Evolutionary conservation across 2,113 vertebrate genomes (phyloP), one percentile per base, ranked within the genome.

Genomic region (Otus sunia): DNA sequence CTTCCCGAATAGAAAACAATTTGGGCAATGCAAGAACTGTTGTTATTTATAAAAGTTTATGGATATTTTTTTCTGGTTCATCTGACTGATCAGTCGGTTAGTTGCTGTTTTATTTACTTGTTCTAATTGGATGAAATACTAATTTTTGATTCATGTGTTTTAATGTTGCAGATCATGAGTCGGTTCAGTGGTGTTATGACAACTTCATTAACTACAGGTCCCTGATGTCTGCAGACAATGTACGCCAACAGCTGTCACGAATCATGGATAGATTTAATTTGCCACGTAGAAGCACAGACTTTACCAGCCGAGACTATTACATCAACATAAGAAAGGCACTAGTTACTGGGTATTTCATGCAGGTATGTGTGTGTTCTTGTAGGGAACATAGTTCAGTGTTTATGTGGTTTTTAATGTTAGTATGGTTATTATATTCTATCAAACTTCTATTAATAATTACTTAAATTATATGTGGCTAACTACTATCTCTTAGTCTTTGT

Each of bases 141-240:
- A 8, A 58, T 83, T 62, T 97, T 96, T 97, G 95, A 96, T 97
- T 97, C 95, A 97, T 95, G 58, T 87, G 94, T 92, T 97, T 68
- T 85, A 85, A 93, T 79, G 90, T 98, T 97, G 62, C 98, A 99
- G 99, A 99, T 98, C 99, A 99, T 91, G 99, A 99, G 97, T 98
- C 99, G 68, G 99, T 99, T 98, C 99, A 99, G 98, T 99, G 99
- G 99, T 99, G 99, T 98, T 99, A 99, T 89, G 99, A 99, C 99
- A 99, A 99, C 98, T 99, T 99, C 98, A 99, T 99, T 98, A 99
- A 99, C 99, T 99, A 99, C 98, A 99, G 99, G 92, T 99, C 99
- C 81, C 98, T 99, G 98, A 99, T 99, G 99, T 99, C 99, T 91
- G 99, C 99, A 90, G 99, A 99, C 98, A 99, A 99, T 86, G 99